Conservation (phyloP, 2,113 vertebrate species). For the Nycticorax nycticorax region DNA sequence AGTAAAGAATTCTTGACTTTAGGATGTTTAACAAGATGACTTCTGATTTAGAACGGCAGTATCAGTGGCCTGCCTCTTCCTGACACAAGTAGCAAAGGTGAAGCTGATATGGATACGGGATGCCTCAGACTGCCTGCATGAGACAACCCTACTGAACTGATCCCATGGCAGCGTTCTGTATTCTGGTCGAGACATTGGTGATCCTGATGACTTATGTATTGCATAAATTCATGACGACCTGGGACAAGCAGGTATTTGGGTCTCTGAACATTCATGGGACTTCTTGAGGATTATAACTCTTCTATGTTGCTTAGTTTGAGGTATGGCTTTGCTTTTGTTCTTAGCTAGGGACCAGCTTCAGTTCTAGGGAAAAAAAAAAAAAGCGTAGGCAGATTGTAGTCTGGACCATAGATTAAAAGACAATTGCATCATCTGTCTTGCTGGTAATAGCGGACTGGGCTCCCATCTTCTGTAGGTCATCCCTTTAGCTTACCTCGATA, state of each 20-base stretch:
- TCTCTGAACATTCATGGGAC: background rate
- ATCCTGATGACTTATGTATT: background rate
- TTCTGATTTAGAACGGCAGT: background rate
- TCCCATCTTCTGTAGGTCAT: background rate
- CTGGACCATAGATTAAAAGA: background rate
- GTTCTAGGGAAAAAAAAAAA: background rate
- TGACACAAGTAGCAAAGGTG: background rate
- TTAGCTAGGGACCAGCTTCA: background rate
- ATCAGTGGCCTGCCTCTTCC: background rate
- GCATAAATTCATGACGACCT: background rate
- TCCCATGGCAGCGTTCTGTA: background rate
- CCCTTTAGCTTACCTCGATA: background rate
- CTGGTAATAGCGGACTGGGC: background rate
- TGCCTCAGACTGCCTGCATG: background rate
- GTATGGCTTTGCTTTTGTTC: background rate
- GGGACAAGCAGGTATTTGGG: background rate
- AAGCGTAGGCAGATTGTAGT: background rate
- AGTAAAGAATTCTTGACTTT: background rate
- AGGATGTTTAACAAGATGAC: background rate
- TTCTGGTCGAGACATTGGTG: background rate
- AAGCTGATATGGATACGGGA: background rate
- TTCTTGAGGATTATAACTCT: background rate
- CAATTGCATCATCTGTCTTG: background rate
- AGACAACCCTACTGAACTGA: background rate
- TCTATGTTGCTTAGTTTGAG: background rate